Percentiles rank a stretch among this genome's conserved stretches.
Conservation (phyloP, 92 coral and sea anemone species). For the Porites evermanni region DNA sequence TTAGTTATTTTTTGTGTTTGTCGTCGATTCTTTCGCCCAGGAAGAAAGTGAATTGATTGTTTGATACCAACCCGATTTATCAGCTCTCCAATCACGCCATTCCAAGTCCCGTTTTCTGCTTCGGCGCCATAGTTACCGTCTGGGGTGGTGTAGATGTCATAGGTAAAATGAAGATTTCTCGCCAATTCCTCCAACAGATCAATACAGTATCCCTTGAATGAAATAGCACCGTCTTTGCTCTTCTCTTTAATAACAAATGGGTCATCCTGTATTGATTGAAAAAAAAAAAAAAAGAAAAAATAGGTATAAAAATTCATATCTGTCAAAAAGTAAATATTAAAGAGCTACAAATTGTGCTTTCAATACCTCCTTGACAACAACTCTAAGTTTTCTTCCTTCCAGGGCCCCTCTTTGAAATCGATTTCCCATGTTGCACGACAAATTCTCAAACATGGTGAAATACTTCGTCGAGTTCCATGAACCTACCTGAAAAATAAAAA, state of each 20-base stretch:
- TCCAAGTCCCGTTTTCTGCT: conserved; percentile 29
- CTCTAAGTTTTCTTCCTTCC: not conserved
- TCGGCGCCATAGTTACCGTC: conserved; percentile 45
- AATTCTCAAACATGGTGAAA: not conserved
- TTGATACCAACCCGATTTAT: not conserved
- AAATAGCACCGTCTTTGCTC: not conserved
- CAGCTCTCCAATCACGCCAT: conserved; percentile 42
- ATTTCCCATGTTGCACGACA: not conserved
- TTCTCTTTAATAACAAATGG: conserved; percentile 30
- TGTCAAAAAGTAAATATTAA: too few relatives aligned
- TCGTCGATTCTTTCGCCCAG: too few relatives aligned
- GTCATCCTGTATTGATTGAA: not conserved
- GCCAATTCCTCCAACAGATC: conserved; percentile 42
- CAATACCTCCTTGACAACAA: not conserved
- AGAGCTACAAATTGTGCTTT: too few relatives aligned
- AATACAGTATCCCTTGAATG: conserved; percentile 47
- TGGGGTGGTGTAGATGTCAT: conserved; percentile 31
- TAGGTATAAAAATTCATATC: too few relatives aligned
- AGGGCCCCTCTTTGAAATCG: not conserved
- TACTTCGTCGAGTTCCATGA: not conserved
- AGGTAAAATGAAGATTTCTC: conserved; percentile 25
- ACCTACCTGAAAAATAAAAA: not conserved
- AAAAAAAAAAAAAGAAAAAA: not conserved
- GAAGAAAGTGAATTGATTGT: too few relatives aligned
- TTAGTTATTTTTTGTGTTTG: too few relatives aligned